Percentiles rank a stretch among this genome's conserved stretches.
These are phyloP conservation scores for Pogonocherus hispidulus DNA, from an alignment of 2,888 invertebrate genomes.

Conservation along the genomic window DNA sequence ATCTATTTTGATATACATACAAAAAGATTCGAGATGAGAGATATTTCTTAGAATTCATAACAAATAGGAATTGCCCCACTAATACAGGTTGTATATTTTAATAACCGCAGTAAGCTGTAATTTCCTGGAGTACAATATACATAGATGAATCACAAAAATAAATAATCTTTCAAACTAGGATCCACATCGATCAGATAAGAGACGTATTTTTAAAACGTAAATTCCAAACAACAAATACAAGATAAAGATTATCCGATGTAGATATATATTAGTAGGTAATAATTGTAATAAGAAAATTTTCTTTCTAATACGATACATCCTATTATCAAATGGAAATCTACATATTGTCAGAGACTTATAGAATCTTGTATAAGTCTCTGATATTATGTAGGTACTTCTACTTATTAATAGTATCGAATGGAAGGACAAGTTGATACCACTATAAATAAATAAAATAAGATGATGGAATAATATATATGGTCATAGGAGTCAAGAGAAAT, in stretches of 20 bases:
- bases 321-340: too few species aligned
- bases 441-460: too few species aligned
- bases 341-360: too few species aligned
- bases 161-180: not conserved
- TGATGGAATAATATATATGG: too few species aligned
- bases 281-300: not conserved
- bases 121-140: not conserved
- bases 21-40: too few species aligned
- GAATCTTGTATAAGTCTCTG: too few species aligned
- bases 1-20: too few species aligned
- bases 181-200: not conserved
- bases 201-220: not conserved
- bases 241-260: not conserved
- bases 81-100: constrained; percentile 1
- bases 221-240: not conserved
- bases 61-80: not conserved
- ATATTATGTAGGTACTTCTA: too few species aligned
- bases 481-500: too few species aligned
- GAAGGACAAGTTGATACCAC: too few species aligned
- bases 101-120: not conserved
- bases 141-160: not conserved
- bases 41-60: not conserved
- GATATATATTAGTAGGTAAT: too few species aligned
- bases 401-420: too few species aligned
- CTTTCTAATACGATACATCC: not conserved